Conservation (phyloP, 2,113 vertebrate species). For the Peromyscus leucopus region DNA sequence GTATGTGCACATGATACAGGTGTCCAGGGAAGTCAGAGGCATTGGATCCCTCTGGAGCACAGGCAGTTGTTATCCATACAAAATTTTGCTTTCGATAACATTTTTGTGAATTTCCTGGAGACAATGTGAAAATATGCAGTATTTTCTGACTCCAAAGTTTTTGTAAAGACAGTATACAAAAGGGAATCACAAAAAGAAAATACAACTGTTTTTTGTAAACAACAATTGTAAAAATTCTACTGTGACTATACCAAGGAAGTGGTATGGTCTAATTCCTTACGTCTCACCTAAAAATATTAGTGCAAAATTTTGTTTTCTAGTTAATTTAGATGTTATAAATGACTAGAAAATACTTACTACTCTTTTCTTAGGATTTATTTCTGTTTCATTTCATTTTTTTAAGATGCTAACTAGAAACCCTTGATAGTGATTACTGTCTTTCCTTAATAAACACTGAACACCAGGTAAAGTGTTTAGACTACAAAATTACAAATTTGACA, state of each 20-base stretch:
- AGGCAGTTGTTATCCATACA: not conserved
- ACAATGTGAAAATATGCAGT: not conserved
- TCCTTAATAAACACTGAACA: conserved; percentile 10
- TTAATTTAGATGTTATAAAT: conserved; percentile 34
- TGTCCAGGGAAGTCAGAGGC: not conserved
- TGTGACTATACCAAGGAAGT: conserved; percentile 33
- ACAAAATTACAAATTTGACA: conserved; percentile 54
- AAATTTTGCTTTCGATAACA: not conserved
- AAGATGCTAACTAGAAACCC: not conserved
- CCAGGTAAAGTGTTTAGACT: conserved; percentile 44
- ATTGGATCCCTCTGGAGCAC: not conserved
- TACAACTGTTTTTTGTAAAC: not conserved
- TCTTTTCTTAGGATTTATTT: not conserved
- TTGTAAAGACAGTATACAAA: conserved; percentile 34
- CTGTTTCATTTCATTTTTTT: not conserved
- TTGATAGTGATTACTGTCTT: conserved; percentile 29
- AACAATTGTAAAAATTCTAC: conserved; percentile 24
- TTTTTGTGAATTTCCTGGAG: conserved; percentile 38
- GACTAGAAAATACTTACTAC: conserved; percentile 33
- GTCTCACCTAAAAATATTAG: conserved; percentile 15
- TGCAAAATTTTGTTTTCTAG: conserved; percentile 23
- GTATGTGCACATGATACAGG: not conserved
- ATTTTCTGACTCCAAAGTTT: conserved; percentile 11
- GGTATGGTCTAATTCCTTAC: not conserved
- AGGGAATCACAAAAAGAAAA: not conserved